Percentiles rank a stretch among this genome's conserved stretches.
These are phyloP conservation scores for Shargacucullia verbasci DNA, from an alignment of 2,888 invertebrate species.

Conservation along the genomic window DNA sequence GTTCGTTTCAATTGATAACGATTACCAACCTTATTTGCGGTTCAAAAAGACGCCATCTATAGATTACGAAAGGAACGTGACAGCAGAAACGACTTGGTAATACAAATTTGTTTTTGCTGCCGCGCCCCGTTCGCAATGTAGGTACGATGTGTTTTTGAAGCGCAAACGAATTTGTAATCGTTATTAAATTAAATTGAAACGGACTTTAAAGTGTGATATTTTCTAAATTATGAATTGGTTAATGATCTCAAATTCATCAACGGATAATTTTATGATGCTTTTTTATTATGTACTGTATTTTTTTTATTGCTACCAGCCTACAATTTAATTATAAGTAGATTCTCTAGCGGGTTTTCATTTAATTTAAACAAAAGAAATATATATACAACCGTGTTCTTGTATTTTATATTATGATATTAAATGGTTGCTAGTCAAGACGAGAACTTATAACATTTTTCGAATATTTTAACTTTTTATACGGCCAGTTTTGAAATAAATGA, in stretches of 20 bases:
- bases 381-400: constrained; percentile 41
- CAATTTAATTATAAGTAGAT: constrained; percentile 17
- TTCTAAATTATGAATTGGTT: constrained; percentile 43
- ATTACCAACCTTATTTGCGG: too few species aligned
- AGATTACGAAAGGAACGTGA: too few species aligned
- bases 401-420: constrained; percentile 49
- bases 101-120: too few species aligned
- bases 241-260: constrained; percentile 43
- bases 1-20: too few species aligned
- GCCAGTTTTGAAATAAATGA: neutral
- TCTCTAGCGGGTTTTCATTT: constrained; percentile 22
- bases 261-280: constrained; percentile 25
- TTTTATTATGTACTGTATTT: constrained; percentile 14
- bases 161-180: too few species aligned
- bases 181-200: too few species aligned
- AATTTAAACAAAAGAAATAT: constrained; percentile 23
- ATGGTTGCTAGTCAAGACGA: constrained; percentile 52
- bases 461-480: constrained; percentile 6
- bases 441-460: constrained; percentile 23
- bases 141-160: too few species aligned
- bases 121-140: too few species aligned
- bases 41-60: too few species aligned
- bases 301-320: constrained; percentile 1
- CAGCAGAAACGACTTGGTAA: too few species aligned
- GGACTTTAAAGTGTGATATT: constrained; percentile 52